These are phyloP conservation scores for Chrysina gloriosa DNA, from an alignment of 2,888 invertebrate species.

Conservation along the genomic window DNA sequence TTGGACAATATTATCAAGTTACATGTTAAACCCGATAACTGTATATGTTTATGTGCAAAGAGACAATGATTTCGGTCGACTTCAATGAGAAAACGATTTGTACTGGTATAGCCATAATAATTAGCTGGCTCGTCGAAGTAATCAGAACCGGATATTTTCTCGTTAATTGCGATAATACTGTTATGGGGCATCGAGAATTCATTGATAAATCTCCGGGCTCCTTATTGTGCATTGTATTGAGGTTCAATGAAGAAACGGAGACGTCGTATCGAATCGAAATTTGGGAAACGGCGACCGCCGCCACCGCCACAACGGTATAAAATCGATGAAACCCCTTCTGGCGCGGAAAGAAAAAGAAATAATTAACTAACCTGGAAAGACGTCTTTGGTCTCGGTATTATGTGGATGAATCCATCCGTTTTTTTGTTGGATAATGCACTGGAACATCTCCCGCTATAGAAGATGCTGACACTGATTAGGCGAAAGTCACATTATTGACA, in stretches of 20 bases:
- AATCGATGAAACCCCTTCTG: neutral
- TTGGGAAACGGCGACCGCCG: too few relatives aligned
- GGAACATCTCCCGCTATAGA: constrained; percentile 72
- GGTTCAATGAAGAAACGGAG: too few relatives aligned
- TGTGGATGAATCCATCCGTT: constrained; percentile 80
- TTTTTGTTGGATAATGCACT: constrained; percentile 85
- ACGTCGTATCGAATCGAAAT: too few relatives aligned
- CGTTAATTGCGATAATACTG: constrained; percentile 20
- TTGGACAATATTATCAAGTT: neutral
- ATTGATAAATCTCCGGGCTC: too few relatives aligned
- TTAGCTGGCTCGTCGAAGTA: constrained; percentile 41
- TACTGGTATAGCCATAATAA: constrained; percentile 35
- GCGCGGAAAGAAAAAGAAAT: constrained; percentile 18
- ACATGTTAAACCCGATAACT: neutral
- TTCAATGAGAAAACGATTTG: constrained; percentile 2
- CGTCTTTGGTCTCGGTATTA: constrained; percentile 77
- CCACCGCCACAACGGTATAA: too few relatives aligned
- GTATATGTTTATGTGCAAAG: neutral
- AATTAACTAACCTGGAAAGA: constrained; percentile 75
- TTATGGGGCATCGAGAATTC: neutral
- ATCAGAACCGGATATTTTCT: constrained; percentile 42
- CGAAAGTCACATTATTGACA: constrained; percentile 45
- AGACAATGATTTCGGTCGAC: neutral
- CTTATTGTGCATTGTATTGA: too few relatives aligned
- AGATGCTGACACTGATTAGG: constrained; percentile 48